Evolutionary conservation across 2,113 vertebrate species (phyloP), one percentile per base, ranked within the genome.

Genomic region (Gracilinanus agilis): DNA sequence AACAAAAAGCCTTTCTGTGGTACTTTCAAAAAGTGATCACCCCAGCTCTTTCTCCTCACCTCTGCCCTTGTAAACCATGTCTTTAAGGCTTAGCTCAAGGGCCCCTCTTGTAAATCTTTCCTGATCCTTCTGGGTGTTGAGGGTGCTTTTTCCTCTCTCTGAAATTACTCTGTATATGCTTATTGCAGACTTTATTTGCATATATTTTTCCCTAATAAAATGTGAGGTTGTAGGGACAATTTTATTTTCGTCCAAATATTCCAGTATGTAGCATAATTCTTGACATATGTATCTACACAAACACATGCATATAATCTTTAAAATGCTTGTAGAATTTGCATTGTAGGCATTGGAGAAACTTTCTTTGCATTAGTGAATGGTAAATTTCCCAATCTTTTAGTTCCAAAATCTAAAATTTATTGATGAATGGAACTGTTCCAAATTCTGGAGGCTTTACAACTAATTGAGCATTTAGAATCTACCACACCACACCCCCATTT

Each of bases 341-440:
- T 83, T 83, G 19, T 83, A 40, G n/a, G 16, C 67, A 40, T n/a
- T 40, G 27, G 40, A 83, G 19, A 40, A 21, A 83, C 40, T 83
- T 75, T 40, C 67, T 83, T 83, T 83, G 67, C 40, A 40, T 40
- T 83, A 83, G 40, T 83, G 19, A 90, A 90, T 49, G 89, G 44
- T 27, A 10, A 90, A 53, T 90, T 93, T 67, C 24, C 23, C 40
- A 8, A 24, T n/a, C 44, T 58, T 95, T 10, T 16, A 93, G 40
- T 55, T 93, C 90, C 58, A 53, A 49, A 67, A 92, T 19, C 34
- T 40, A 94, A 9, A 34, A 40, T 91, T 89, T 96, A 83, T 94
- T 90, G 55, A 92, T 25, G 83, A 89, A 89, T 92, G 24, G 34
- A 53, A 90, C 49, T 29, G 24, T 44, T 56, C 53, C 90, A 89